Evolutionary conservation across 2,888 invertebrate species (phyloP).

Genomic region (Meteorus cinctellus): DNA sequence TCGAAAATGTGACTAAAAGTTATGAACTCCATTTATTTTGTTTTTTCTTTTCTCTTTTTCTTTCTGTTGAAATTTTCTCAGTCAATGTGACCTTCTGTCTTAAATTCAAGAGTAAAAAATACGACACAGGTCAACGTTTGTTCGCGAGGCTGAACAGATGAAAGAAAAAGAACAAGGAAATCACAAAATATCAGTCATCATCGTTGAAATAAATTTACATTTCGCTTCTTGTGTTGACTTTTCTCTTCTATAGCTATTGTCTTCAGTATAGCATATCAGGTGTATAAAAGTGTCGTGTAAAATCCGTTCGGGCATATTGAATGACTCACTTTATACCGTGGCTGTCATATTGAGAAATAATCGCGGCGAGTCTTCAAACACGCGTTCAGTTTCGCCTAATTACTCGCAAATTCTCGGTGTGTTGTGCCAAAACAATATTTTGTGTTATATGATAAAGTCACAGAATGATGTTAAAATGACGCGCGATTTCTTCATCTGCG

Average conservation of each 20-base stretch:
- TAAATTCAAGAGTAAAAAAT: conserved; percentile 14
- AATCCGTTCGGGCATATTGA: neutral
- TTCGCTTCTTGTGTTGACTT: neutral
- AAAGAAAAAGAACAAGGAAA: neutral
- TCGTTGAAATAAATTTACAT: neutral
- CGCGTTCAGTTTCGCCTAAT: conserved; percentile 61
- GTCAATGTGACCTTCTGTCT: conserved; percentile 3
- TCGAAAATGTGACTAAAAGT: neutral
- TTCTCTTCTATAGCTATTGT: neutral
- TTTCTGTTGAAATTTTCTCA: neutral
- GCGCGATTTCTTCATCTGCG: conserved; percentile 25
- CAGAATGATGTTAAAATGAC: conserved; percentile 23
- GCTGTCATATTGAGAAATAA: conserved; percentile 4
- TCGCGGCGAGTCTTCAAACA: neutral
- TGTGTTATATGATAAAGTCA: conserved; percentile 18
- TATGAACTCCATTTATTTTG: neutral
- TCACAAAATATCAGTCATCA: neutral
- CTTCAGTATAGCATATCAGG: neutral
- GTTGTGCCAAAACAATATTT: conserved; percentile 55
- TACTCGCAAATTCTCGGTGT: conserved; percentile 56
- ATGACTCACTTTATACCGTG: conserved; percentile 2
- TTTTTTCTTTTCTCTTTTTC: neutral
- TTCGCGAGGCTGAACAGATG: conserved; percentile 5
- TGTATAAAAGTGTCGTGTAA: neutral
- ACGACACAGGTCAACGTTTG: conserved; percentile 14